Evolutionary conservation across 2,888 invertebrate genomes (phyloP).

Genomic region (Onchidella celtica): DNA sequence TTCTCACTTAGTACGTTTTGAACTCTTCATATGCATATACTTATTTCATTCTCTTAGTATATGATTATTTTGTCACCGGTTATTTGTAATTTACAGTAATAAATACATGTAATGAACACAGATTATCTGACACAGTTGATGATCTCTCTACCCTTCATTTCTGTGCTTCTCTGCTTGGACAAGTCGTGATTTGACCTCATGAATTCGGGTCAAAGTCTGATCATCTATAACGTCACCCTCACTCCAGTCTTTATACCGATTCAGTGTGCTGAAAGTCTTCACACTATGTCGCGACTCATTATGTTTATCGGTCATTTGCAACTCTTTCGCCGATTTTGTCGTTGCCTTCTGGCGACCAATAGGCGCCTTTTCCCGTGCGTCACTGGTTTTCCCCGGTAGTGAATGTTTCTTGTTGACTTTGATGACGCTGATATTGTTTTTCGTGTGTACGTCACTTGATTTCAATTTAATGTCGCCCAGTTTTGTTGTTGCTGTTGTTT

Average conservation of each 20-base stretch:
- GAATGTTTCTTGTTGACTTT: conserved; percentile 6
- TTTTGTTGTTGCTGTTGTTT: neutral
- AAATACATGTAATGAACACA: too few relatives aligned
- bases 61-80: too few relatives aligned
- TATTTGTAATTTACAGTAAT: too few relatives aligned
- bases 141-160: neutral
- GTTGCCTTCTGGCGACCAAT: neutral
- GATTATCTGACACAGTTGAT: neutral
- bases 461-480: neutral
- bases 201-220: neutral
- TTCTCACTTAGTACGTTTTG: too few relatives aligned
- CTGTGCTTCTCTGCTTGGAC: neutral
- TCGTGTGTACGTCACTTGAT: neutral
- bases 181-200: neutral
- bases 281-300: neutral
- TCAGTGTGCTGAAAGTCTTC: neutral
- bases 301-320: neutral
- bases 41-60: too few relatives aligned
- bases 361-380: neutral
- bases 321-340: neutral
- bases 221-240: conserved; percentile 1
- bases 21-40: too few relatives aligned
- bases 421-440: conserved; percentile 25
- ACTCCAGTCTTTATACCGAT: neutral
- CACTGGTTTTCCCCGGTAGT: neutral